Conservation (phyloP, 1,140 invertebrate genomes). For the Leguminivora glycinivorella region DNA sequence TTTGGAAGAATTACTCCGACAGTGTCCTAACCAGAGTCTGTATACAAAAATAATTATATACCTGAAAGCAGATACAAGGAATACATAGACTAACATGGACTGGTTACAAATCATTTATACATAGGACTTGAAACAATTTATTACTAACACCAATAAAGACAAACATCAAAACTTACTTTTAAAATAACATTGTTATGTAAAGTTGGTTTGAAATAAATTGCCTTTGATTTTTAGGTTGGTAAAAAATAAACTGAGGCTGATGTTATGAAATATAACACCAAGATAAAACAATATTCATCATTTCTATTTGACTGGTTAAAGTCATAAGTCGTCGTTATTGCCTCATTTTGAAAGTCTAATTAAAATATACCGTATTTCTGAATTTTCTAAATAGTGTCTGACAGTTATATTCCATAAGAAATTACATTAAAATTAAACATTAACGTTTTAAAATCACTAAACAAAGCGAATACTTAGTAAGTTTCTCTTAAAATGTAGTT, state of each 20-base stretch:
- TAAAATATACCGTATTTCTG: not conserved
- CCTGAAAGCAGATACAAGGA: constrained; percentile 46
- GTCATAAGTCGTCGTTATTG: not conserved
- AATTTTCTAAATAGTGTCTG: not conserved
- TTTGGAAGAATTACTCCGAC: constrained; percentile 75
- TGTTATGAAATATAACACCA: not conserved
- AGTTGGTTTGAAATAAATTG: not conserved
- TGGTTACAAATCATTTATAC: constrained; percentile 42
- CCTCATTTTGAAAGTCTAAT: not conserved
- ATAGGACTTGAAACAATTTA: constrained; percentile 49
- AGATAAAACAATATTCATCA: not conserved
- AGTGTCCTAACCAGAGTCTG: constrained; percentile 49
- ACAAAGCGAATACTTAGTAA: constrained; percentile 22
- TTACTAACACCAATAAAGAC: constrained; percentile 52
- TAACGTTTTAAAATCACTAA: constrained; percentile 19
- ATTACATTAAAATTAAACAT: constrained; percentile 15
- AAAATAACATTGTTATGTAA: not conserved
- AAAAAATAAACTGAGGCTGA: no score
- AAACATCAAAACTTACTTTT: constrained; percentile 32
- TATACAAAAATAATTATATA: constrained; percentile 70
- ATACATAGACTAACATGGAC: constrained; percentile 42
- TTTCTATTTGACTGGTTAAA: not conserved
- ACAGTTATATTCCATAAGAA: not conserved
- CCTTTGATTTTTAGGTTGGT: not conserved
- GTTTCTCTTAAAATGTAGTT: constrained; percentile 20